Evolutionary conservation across 2,113 vertebrate genomes (phyloP), one percentile per base, ranked within the genome.

Genomic region (Gavialis gangeticus): DNA sequence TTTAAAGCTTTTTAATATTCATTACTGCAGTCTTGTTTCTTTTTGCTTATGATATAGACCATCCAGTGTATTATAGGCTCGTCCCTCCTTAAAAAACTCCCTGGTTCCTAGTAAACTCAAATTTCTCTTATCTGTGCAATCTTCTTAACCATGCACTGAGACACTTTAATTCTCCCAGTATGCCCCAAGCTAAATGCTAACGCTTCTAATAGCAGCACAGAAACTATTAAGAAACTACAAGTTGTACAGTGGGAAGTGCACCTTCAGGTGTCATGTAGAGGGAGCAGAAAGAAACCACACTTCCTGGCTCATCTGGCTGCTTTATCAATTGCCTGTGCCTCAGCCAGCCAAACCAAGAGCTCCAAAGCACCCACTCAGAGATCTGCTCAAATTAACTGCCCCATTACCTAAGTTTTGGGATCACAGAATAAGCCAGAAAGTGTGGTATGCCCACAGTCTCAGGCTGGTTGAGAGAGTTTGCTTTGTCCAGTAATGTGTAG

Each of bases 1-100:
- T 88, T 97, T 93, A 93, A 95, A 79, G 17, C 24, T 80, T 88
- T 92, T 93, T 84, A 94, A 90, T 93, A 95, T 81, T 92, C 59
- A 89, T 83, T 94, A 85, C 24, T 78, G 6, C 9, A 63, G 25
- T 73, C 63, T 55, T 93, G 5, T 84, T 94, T 83, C 67, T 18
- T 91, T 93, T 64, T 89, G 75, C 58, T 85, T 97, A 69, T 57
- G 22, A 56, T 22, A 81, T 81, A 82, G 12, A 80, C 10, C 75
- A 78, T 64, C 87, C 17, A 17, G 86, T 92, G 22, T 73, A 59
- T 69, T 69, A 82, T 18, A 88, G 37, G 21, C 86, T 79, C 4
- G 88, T 95, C 77, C 4, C 0, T 81, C 59, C 30, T 92, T 59
- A 75, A 82, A 93, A 86, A 28, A 67, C 24, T 95, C 37, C 46